phyloP scores from a whole-genome alignment of 1,140 invertebrate species.

The Dolichoris vasculosae region DNA sequence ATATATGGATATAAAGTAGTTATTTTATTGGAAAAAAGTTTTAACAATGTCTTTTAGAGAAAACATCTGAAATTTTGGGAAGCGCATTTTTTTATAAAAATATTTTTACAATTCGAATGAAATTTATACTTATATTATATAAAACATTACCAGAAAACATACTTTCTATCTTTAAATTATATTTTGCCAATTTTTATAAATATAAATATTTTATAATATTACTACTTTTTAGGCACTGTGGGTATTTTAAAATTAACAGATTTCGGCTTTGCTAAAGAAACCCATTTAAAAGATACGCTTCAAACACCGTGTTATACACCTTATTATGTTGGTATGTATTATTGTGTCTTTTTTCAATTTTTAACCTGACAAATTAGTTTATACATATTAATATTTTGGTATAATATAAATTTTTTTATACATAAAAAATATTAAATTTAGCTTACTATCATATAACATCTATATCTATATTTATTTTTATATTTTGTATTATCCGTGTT shows the following conservation, averaged over 20 bases:
- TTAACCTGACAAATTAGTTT: not conserved
- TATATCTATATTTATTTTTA: no score
- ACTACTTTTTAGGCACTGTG: slow-evolving; percentile 73
- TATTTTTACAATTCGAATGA: not conserved
- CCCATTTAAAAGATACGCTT: slow-evolving; percentile 86
- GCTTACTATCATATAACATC: no score
- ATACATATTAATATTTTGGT: not conserved
- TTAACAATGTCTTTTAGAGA: not conserved
- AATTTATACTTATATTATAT: not conserved
- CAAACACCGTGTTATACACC: slow-evolving; percentile 99
- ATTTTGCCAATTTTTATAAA: not conserved
- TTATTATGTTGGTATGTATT: slow-evolving; percentile 92
- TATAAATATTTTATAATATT: not conserved
- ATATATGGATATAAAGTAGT: not conserved
- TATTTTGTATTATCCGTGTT: no score
- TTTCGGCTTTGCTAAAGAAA: slow-evolving; percentile 99
- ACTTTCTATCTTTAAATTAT: slow-evolving; percentile 4
- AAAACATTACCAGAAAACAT: no score
- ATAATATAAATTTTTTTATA: not conserved
- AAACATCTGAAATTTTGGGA: not conserved
- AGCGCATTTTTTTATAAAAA: not conserved
- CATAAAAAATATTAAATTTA: no score
- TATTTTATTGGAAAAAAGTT: not conserved
- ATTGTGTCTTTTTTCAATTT: not conserved
- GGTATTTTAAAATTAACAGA: slow-evolving; percentile 96